Percentiles rank a stretch among this genome's conserved stretches.
Evolutionary conservation across 64 coral and sea anemone species (phyloP).

Genomic region (Actinia tenebrosa): DNA sequence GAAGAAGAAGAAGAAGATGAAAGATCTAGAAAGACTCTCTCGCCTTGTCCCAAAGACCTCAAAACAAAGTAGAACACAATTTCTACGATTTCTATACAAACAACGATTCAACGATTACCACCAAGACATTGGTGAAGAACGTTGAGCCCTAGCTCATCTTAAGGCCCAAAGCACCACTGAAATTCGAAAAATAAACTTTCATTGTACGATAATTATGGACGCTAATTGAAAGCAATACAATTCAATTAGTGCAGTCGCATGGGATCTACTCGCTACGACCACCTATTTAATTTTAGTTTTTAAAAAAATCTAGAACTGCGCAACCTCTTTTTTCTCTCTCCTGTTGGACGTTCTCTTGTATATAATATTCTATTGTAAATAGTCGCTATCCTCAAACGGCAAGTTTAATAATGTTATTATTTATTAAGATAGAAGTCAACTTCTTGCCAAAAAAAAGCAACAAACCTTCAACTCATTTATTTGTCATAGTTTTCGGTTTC

Average conservation of each 20-base stretch:
- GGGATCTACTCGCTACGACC: neutral
- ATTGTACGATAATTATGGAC: neutral
- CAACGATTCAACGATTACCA: neutral
- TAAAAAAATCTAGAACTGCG: neutral
- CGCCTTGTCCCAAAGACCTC: neutral
- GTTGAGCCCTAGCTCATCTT: neutral
- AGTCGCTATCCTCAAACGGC: neutral
- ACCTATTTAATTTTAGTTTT: neutral
- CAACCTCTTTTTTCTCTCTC: neutral
- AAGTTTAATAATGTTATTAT: neutral
- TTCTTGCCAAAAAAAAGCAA: neutral
- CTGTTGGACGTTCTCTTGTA: neutral
- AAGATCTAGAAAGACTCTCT: neutral
- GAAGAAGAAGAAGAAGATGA: neutral
- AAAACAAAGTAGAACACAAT: neutral
- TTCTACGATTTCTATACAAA: neutral
- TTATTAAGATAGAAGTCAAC: neutral
- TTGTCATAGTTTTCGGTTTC: neutral
- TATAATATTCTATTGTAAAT: neutral
- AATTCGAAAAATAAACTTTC: slow-evolving; percentile 3
- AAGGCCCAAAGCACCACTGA: neutral
- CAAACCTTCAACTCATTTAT: neutral
- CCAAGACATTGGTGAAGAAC: neutral
- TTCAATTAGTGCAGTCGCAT: neutral
- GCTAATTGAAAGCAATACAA: neutral